A percentile compares a stretch with the other conserved stretches of the same genome.
Evolutionary conservation across 2,888 invertebrate genomes (phyloP).

Genomic region (Ctenicera cuprea): DNA sequence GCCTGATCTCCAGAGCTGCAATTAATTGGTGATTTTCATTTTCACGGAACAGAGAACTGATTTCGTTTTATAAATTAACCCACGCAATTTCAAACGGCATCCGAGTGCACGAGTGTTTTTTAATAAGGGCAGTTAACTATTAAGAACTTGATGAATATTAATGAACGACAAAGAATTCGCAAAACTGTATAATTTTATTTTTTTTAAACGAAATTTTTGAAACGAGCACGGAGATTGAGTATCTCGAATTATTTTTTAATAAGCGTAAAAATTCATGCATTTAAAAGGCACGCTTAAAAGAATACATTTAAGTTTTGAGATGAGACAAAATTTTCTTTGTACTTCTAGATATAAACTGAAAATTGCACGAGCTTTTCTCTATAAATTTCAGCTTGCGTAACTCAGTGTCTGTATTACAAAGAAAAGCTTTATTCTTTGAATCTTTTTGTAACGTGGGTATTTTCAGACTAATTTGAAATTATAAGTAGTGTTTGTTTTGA

Average conservation of each 20-base stretch:
- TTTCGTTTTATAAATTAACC: constrained; percentile 66
- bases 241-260: constrained; percentile 55
- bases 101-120: constrained; percentile 57
- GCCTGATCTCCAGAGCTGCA: constrained; percentile 63
- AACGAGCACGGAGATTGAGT: constrained; percentile 49
- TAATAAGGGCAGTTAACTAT: constrained; percentile 55
- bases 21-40: constrained; percentile 67
- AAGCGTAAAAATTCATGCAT: constrained; percentile 52
- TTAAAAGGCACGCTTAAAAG: constrained; percentile 44
- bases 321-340: constrained; percentile 27
- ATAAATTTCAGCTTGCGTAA: not conserved
- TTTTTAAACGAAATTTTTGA: constrained; percentile 44
- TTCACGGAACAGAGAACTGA: constrained; percentile 66
- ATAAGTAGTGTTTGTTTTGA: too few species aligned
- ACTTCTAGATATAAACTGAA: constrained; percentile 8
- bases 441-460: too few species aligned
- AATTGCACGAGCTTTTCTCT: not conserved
- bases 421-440: too few species aligned
- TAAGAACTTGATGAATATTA: constrained; percentile 51
- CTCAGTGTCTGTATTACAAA: too few species aligned
- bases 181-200: constrained; percentile 52
- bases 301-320: constrained; percentile 17
- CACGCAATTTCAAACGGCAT: constrained; percentile 56
- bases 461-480: too few species aligned
- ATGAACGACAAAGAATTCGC: constrained; percentile 49